Evolutionary conservation across 2,113 vertebrate genomes (phyloP).

Genomic region (Dasypus novemcinctus): DNA sequence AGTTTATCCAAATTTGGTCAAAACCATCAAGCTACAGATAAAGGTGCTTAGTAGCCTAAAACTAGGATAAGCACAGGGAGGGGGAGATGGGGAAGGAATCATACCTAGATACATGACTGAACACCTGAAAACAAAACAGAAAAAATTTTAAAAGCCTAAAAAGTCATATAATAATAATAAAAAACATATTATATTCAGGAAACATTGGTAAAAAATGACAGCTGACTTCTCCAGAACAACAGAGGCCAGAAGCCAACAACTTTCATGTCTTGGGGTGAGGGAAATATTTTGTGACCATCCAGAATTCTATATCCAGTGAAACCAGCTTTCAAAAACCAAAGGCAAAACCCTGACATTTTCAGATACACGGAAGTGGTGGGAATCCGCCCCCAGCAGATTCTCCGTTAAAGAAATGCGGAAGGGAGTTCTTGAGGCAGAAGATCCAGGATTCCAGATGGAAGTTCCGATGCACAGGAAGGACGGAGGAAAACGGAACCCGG

Average conservation of each 20-base stretch:
- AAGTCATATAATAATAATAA: neutral
- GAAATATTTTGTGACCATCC: no score
- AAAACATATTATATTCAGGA: neutral
- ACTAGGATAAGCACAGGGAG: neutral
- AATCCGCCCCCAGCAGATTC: neutral
- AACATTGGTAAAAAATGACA: neutral
- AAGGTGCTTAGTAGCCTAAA: neutral
- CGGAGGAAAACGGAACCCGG: rapidly evolving
- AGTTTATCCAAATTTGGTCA: neutral
- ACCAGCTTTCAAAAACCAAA: neutral
- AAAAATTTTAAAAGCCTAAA: neutral
- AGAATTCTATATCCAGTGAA: neutral
- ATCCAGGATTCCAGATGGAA: neutral
- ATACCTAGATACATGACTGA: no score
- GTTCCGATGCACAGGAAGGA: neutral
- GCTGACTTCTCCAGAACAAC: neutral
- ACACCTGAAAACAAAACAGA: neutral
- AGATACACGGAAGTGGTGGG: neutral
- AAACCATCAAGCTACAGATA: neutral
- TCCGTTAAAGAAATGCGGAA: neutral
- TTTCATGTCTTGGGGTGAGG: no score
- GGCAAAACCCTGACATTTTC: neutral
- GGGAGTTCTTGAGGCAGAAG: neutral
- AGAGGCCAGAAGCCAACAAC: neutral
- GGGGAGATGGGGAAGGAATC: no score